phyloP scores from a whole-genome alignment of 2,888 invertebrate genomes.

The Eristalis tenax region DNA sequence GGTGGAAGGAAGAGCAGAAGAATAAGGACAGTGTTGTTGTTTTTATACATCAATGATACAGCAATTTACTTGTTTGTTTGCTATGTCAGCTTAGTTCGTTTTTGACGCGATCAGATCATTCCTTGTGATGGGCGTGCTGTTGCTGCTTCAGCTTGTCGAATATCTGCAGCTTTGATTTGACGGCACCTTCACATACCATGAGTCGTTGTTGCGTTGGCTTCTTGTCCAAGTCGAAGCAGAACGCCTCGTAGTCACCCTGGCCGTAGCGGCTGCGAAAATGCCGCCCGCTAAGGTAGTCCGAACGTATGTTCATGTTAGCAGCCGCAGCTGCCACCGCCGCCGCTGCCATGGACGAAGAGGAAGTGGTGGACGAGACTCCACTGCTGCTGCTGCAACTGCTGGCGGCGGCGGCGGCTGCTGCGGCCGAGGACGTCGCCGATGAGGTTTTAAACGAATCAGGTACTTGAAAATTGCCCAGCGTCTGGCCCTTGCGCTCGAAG shows the following conservation, averaged over 20 bases:
- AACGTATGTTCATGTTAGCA: constrained; percentile 78
- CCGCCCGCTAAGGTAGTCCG: constrained; percentile 76
- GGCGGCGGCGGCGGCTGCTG: constrained; percentile 62
- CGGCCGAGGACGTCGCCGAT: constrained; percentile 72
- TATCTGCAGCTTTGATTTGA: constrained; percentile 91
- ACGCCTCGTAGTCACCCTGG: constrained; percentile 76
- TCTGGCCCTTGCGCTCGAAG: constrained; percentile 89
- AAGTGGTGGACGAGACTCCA: constrained; percentile 70
- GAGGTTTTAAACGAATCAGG: constrained; percentile 77
- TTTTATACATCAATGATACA: constrained; percentile 21
- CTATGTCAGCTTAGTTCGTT: background rate
- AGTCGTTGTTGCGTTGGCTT: constrained; percentile 85
- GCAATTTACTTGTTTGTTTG: constrained; percentile 26
- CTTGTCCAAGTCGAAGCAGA: constrained; percentile 81
- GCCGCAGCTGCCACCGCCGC: constrained; percentile 75
- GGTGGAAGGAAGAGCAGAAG: background rate
- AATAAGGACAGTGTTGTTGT: constrained; percentile 4
- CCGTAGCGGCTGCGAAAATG: constrained; percentile 78
- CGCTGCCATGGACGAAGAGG: constrained; percentile 65
- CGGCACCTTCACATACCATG: constrained; percentile 92
- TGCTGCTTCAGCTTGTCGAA: constrained; percentile 88
- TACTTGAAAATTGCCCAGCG: constrained; percentile 82
- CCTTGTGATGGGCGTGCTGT: constrained; percentile 73
- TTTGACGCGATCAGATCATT: constrained; percentile 44
- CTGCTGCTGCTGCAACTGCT: constrained; percentile 67